Evolutionary conservation across 2,797 vertebrate genomes (phyloP), one percentile per base, ranked within the genome.

Genomic region (Sarcophilus harrisii): DNA sequence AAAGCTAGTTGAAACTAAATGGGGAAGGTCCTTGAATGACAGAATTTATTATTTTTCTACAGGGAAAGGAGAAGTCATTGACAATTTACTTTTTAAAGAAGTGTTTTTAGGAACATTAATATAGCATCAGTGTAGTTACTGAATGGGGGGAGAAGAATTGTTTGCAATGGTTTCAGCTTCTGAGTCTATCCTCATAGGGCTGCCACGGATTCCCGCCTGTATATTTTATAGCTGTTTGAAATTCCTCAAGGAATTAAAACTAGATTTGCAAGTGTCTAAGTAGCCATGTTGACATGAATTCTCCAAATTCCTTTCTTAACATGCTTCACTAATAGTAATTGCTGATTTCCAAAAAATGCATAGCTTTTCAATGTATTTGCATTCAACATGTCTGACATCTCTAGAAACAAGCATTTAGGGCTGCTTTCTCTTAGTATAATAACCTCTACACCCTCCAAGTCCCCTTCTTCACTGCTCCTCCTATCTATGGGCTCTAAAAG

Each of bases 91-190:
- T 13, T 9, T 90, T 45, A 54, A 87, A 95, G 10, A 92, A 87
- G 60, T 92, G 18, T 55, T 94, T 94, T 96, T 66, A 54, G n/a
- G 45, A 89, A 57, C 87, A 90, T 92, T 45, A 93, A n/a, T 28
- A 58, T 30, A 2, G 32, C n/a, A 91, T 0, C 54, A 87, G 18
- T 49, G 0, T 45, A 90, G 91, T 30, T 8, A 90, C 55, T 59
- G 57, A 66, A 38, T 52, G 60, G 57, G 32, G 16, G 58, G 90
- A 91, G 8, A 49, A 14, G 94, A 93, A 91, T 93, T 58, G 27
- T 91, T 92, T 87, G 29, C 38, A n/a, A 4, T 49, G 21, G 73
- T 87, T 87, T 38, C 73, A 87, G 73, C 21, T 12, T 27, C 45
- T 49, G 73, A 49, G 9, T 87, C 73, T 87, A 87, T 87, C 38